Percentiles rank a stretch among this genome's conserved stretches.
phyloP scores from a whole-genome alignment of 92 coral and sea anemone species.

The Actinernus sp. region DNA sequence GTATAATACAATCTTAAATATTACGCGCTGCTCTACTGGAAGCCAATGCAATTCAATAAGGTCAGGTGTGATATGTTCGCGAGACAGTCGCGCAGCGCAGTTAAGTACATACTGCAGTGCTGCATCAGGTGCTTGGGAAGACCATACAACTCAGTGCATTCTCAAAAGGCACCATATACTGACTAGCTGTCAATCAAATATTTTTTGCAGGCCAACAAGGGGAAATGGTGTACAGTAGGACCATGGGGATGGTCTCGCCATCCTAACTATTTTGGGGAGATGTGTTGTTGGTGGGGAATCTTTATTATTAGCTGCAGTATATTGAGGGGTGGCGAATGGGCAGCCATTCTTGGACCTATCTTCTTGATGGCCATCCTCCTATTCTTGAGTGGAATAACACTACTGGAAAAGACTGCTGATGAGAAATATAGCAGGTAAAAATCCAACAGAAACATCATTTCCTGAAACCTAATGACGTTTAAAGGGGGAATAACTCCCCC shows the following conservation, averaged over 20 bases:
- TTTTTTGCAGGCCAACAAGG: slow-evolving; percentile 26
- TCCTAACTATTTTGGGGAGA: slow-evolving; percentile 55
- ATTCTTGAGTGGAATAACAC: slow-evolving; percentile 38
- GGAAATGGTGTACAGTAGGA: slow-evolving; percentile 48
- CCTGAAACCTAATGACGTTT: too few species aligned
- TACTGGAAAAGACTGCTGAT: slow-evolving; percentile 42
- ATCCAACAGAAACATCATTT: too few species aligned
- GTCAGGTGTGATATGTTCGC: too few species aligned
- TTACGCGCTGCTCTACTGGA: too few species aligned
- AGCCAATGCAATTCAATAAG: too few species aligned
- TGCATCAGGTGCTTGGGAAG: too few species aligned
- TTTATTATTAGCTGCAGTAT: slow-evolving; percentile 46
- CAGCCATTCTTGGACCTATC: slow-evolving; percentile 30
- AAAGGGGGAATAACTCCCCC: too few species aligned
- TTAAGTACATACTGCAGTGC: too few species aligned
- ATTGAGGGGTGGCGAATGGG: slow-evolving; percentile 32
- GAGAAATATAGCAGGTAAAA: slow-evolving; percentile 47
- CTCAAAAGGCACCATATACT: too few species aligned
- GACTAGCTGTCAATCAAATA: not conserved
- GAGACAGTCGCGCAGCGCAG: too few species aligned
- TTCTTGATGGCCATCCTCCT: slow-evolving; percentile 42
- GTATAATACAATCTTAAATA: too few species aligned
- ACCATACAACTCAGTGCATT: too few species aligned
- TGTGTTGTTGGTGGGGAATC: slow-evolving; percentile 46
- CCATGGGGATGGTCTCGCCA: slow-evolving; percentile 54